Evolutionary conservation across 2,888 invertebrate genomes (phyloP).

Genomic region (Tolmerus cingulatus): DNA sequence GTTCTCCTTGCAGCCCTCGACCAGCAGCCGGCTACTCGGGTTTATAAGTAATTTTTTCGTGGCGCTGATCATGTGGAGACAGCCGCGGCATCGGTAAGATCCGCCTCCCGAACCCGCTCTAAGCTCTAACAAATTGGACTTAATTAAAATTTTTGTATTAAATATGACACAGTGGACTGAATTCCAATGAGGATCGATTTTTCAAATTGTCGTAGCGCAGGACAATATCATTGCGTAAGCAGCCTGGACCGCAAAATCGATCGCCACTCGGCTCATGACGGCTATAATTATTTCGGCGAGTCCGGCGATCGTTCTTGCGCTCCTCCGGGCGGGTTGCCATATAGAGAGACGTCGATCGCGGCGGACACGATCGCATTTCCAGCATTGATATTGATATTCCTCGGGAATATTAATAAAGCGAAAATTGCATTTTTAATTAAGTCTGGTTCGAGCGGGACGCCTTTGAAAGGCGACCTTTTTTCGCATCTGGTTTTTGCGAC

Average conservation of each 20-base stretch:
- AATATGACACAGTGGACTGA: conserved; percentile 64
- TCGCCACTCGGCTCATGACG: conserved; percentile 18
- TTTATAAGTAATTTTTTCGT: conserved; percentile 16
- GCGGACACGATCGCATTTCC: conserved; percentile 44
- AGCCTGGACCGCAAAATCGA: conserved; percentile 37
- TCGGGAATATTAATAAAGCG: conserved; percentile 43
- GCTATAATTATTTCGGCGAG: conserved; percentile 38
- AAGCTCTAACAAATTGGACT: conserved; percentile 61
- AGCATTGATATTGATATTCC: conserved; percentile 44
- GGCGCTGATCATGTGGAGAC: conserved; percentile 6
- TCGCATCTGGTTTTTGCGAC: background rate
- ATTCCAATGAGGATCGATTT: conserved; percentile 56
- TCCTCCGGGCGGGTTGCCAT: background rate
- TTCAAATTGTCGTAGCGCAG: conserved; percentile 25
- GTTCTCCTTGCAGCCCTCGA: background rate
- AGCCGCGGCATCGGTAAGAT: background rate
- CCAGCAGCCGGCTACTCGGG: background rate
- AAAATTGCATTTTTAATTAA: conserved; percentile 45
- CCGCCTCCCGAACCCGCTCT: background rate
- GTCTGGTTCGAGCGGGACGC: conserved; percentile 17
- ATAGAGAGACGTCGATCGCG: conserved; percentile 25
- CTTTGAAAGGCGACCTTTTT: conserved; percentile 28
- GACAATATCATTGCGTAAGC: conserved; percentile 24
- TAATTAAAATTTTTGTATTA: conserved; percentile 64
- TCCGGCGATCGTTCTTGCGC: conserved; percentile 23